A percentile compares a stretch with the other conserved stretches of the same genome.
Evolutionary conservation across 2,113 vertebrate species (phyloP).

Genomic region (Regulus satrapa): DNA sequence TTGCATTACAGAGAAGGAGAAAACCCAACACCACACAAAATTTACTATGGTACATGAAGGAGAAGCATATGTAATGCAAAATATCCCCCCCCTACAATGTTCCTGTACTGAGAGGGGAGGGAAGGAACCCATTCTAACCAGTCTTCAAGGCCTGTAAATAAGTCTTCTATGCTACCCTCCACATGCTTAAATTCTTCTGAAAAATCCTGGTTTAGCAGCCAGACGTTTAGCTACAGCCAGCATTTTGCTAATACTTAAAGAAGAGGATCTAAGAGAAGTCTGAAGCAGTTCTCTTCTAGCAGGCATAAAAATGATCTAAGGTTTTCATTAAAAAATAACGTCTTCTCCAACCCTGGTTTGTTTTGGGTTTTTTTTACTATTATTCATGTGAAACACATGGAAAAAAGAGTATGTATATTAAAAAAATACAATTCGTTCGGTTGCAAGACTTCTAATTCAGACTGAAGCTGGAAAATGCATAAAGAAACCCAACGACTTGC

Average conservation of each 20-base stretch:
- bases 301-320: neutral
- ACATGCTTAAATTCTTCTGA: neutral
- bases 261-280: neutral
- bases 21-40: neutral
- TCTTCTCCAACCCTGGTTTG: neutral
- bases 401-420: neutral
- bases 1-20: neutral
- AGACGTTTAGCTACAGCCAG: neutral
- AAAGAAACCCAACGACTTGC: neutral
- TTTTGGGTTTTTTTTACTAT: neutral
- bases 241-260: neutral
- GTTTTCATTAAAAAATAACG: neutral
- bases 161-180: neutral
- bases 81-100: accelerated
- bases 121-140: neutral
- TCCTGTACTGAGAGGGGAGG: neutral
- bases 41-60: neutral
- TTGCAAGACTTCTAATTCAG: neutral
- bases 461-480: neutral
- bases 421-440: neutral
- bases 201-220: neutral
- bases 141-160: neutral
- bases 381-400: neutral
- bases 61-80: neutral
- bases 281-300: neutral